Conservation (phyloP, 2,113 vertebrate species). For the Trochalopteron elliotii region DNA sequence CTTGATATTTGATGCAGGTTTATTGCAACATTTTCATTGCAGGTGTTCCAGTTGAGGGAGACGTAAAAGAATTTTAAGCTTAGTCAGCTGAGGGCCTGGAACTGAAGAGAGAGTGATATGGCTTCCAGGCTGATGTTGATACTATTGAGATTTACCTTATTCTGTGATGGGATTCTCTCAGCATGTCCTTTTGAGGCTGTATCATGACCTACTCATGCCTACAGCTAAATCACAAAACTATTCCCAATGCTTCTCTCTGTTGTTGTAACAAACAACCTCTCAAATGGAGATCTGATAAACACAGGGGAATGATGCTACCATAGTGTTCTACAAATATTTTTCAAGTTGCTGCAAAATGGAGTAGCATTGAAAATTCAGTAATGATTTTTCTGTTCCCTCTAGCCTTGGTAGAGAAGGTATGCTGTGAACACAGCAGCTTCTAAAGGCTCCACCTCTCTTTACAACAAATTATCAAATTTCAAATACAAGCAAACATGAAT, state of each 20-base stretch:
- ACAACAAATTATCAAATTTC: background rate
- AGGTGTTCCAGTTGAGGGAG: accelerated
- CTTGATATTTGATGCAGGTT: background rate
- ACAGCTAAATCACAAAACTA: background rate
- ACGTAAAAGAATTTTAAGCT: background rate
- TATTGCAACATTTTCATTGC: background rate
- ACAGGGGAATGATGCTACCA: accelerated
- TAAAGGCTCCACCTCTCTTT: background rate
- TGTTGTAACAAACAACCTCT: background rate
- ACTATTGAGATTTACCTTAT: background rate
- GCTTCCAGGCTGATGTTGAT: background rate
- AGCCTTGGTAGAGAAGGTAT: background rate
- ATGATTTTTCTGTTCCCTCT: background rate
- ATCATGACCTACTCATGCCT: background rate
- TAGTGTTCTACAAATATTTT: background rate
- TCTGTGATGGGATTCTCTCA: background rate
- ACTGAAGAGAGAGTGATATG: background rate
- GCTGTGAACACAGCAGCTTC: background rate
- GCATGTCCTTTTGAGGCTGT: background rate
- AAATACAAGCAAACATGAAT: background rate
- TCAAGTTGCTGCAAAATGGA: background rate
- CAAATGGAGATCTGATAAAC: background rate
- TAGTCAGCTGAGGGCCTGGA: background rate
- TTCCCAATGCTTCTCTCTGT: background rate
- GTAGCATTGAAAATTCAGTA: background rate